Base-by-base conservation (phyloP, 2,888 invertebrate species). In the Ceriagrion tenellum region DNA sequence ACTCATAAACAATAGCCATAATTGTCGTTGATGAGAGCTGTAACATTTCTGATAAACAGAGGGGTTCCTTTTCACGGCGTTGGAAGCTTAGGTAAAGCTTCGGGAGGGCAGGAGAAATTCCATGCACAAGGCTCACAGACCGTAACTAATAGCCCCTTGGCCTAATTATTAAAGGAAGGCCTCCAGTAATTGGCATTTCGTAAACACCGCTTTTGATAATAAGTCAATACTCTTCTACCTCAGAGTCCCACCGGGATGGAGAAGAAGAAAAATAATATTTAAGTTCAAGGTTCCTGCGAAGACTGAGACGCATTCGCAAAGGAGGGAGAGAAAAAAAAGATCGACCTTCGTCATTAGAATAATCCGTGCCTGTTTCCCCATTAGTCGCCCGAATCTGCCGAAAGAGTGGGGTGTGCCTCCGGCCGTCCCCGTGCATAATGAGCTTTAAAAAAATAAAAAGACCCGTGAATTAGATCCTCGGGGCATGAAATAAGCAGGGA, bases 391-490 rank as follows among this genome's bases (percentile, higher is more conserved):
- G n/a, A n/a, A 69, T 26, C 12, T n/a, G 26, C 69, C 69, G 81
- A 81, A 81, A 81, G 81, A 6, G 81, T 26, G 69, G 69, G 10
- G 23, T 10, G 69, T 4, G 26, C 69, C 69, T 26, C 69, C 20
- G 4, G 69, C 69, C 69, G 81, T 35, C 26, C 69, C 26, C 26
- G 12, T 69, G 30, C 81, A 81, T 81, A 81, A 81, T 81, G 81
- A 81, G 81, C 81, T 81, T 81, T 35, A 81, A 8, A 69, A n/a
- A 81, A 30, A 74, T 74, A 26, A 35, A 69, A 69, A 26, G 69
- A 26, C 23, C n/a, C 69, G 81, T 35, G 81, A 81, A 81, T 81
- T 35, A 81, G 81, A 35, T 81, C 81, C 81, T 81, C 81, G 81
- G 81, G 81, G 81, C 35, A 81, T 35, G 81, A 1, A 35, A 81